Evolutionary conservation across 2,113 vertebrate genomes (phyloP), one percentile per base, ranked within the genome.

Genomic region (Maccullochella peelii): DNA sequence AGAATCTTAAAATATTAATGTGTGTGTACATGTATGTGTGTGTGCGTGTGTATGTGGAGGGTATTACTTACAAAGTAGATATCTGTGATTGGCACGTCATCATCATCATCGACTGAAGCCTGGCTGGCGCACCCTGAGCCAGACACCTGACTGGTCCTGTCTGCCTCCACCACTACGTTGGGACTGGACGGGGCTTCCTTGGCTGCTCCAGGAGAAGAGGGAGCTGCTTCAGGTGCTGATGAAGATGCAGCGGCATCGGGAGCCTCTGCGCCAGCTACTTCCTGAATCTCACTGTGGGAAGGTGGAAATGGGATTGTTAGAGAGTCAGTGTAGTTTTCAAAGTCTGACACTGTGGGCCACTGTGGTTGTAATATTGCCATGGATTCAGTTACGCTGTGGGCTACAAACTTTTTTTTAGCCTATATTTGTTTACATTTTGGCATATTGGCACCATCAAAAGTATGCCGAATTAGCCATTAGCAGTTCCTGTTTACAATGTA

Each of bases 21-120:
- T 36, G 9, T 65, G 36, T 80, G 27, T 33, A 12, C 18, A 27
- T 69, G 15, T 40, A 21, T 80, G 57, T 63, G n/a, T 77, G 23
- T 25, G 20, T 27, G 33, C 25, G 10, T 72, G 42, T 82, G 54
- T 49, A 33, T 36, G 66, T 71, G 15, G 2, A 27, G 33, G 25
- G 7, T 67, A 63, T 69, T 6, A 83, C 94, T 99, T 96, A 99
- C 98, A 93, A 99, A 98, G 94, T 98, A 99, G 85, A 99, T 97
- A 92, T 99, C 98, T 62, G 97, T 96, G 92, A 97, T 94, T 68
- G 97, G 97, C 72, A 96, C 94, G 4, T 96, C 96, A 0, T 99
- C 98, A 0, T 96, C 96, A 1, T 99, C 98, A 21, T 99, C 98
- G 2, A 98, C 97, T 0, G 98, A 99, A 88, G 97, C 97, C 93